Percentiles rank a stretch among this genome's conserved stretches.
Evolutionary conservation across 2,888 invertebrate species (phyloP).

Genomic region (Scaptomyza cyrtandrae): DNA sequence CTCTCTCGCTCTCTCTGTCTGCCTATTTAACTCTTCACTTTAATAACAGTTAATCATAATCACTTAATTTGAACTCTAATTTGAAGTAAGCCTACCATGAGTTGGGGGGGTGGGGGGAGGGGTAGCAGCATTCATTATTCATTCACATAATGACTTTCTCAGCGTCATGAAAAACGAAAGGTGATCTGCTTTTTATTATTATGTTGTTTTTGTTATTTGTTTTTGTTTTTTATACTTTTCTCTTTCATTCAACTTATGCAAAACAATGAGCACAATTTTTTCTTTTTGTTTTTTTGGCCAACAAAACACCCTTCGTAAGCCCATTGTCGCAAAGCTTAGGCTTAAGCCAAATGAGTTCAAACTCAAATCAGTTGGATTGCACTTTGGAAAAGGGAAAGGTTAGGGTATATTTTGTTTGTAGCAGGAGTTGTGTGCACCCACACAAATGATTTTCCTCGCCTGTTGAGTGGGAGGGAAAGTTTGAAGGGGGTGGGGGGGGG

Average conservation of each 20-base stretch:
- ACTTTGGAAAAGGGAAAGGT: conserved; percentile 13
- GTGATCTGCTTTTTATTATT: conserved; percentile 65
- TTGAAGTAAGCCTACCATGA: conserved; percentile 17
- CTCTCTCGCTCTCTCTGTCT: not conserved
- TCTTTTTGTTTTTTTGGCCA: conserved; percentile 34
- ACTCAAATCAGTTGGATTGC: conserved; percentile 53
- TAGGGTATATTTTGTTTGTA: not conserved
- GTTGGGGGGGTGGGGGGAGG: not conserved
- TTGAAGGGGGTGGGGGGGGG: not conserved
- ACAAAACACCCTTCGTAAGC: not conserved
- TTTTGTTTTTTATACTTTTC: conserved; percentile 32
- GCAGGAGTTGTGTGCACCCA: conserved; percentile 10
- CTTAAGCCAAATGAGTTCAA: conserved; percentile 53
- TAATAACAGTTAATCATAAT: conserved; percentile 69
- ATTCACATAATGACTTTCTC: conserved; percentile 74
- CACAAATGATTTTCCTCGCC: not conserved
- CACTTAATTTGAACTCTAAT: conserved; percentile 77
- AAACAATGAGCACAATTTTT: conserved; percentile 60
- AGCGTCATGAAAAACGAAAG: conserved; percentile 63
- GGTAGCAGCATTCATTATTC: not conserved
- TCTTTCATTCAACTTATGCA: conserved; percentile 69
- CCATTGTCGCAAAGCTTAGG: conserved; percentile 18
- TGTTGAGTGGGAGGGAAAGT: not conserved
- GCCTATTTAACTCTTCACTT: conserved; percentile 1
- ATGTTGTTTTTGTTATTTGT: conserved; percentile 9